phyloP scores from a whole-genome alignment of 2,797 vertebrate genomes.

The Gorsachius magnificus region DNA sequence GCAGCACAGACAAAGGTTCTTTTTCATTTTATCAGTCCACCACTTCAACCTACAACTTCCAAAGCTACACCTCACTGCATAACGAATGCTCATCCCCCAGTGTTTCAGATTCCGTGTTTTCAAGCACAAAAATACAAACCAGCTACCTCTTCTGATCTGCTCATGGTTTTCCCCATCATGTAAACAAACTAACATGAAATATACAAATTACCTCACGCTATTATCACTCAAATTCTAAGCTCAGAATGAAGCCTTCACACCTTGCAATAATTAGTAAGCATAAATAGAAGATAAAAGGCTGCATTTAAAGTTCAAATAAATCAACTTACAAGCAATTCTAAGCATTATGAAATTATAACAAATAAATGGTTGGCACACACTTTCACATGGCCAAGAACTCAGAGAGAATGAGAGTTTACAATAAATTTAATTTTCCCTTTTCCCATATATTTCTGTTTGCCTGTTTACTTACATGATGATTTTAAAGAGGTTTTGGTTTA shows the following conservation, averaged over 20 bases:
- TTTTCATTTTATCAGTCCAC: neutral
- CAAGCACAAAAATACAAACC: neutral
- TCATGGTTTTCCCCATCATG: neutral
- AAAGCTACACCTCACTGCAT: neutral
- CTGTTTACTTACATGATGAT: neutral
- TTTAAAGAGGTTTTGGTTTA: neutral
- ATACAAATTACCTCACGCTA: neutral
- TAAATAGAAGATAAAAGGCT: neutral
- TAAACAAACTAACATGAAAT: neutral
- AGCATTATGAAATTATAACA: neutral
- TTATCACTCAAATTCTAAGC: neutral
- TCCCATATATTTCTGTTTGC: neutral
- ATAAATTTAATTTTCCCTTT: neutral
- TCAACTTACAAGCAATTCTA: neutral
- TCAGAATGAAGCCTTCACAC: neutral
- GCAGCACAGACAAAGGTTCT: neutral
- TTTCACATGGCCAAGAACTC: neutral
- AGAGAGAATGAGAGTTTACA: neutral
- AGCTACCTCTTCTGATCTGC: neutral
- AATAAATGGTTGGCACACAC: neutral
- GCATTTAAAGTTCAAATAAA: neutral
- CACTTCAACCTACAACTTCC: neutral
- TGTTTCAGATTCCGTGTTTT: neutral
- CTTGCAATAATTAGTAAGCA: neutral
- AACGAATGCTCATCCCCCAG: neutral